Percentiles rank a stretch among this genome's conserved stretches.
phyloP scores from a whole-genome alignment of 2,113 vertebrate genomes.

The Mesoclemmys tuberculata region DNA sequence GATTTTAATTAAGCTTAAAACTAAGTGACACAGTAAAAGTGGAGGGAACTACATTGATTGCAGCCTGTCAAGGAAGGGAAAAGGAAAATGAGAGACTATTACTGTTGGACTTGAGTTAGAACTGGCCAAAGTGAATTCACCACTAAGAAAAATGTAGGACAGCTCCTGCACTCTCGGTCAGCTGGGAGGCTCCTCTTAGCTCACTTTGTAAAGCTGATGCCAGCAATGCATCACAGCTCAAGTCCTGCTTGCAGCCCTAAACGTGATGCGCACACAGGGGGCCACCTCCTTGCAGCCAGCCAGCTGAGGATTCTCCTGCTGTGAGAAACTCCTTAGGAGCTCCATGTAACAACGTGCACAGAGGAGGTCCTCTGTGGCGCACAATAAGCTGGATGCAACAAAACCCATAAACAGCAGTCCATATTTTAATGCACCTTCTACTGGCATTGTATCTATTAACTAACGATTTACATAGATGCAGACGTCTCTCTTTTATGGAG shows the following conservation, averaged over 20 bases:
- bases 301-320: fast-evolving
- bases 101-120: not conserved
- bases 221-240: fast-evolving
- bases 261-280: not conserved
- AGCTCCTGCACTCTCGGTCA: not conserved
- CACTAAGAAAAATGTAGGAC: not conserved
- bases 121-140: not conserved
- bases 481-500: not conserved
- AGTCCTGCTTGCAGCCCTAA: not conserved
- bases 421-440: not conserved
- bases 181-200: not conserved
- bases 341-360: not conserved
- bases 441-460: not conserved
- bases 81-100: not conserved
- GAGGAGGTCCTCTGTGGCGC: not conserved
- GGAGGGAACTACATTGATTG: not conserved
- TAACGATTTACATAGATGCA: not conserved
- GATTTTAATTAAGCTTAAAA: slow-evolving; percentile 47
- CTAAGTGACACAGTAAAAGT: not conserved
- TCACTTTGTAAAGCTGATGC: not conserved
- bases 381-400: not conserved
- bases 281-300: not conserved
- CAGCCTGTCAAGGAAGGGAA: not conserved
- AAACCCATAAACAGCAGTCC: not conserved
- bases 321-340: slow-evolving; percentile 6